Evolutionary conservation across 2,888 invertebrate species (phyloP).

Genomic region (Cabera pusaria): DNA sequence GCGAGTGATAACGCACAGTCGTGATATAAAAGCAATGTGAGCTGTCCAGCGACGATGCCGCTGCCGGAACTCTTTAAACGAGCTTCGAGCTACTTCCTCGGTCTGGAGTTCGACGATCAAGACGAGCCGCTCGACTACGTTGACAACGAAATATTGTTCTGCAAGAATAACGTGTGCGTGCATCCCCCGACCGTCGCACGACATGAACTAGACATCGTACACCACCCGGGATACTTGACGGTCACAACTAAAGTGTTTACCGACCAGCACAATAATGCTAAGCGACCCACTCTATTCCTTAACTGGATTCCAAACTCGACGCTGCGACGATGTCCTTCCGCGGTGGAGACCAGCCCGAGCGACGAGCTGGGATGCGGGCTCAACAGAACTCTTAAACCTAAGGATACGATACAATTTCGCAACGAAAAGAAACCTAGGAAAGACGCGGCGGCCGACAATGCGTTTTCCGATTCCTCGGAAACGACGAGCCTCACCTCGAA

Average conservation of each 20-base stretch:
- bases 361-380: conserved; percentile 62
- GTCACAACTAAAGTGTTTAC: conserved; percentile 92
- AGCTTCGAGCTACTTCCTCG: conserved; percentile 91
- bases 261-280: conserved; percentile 89
- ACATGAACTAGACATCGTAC: conserved; percentile 92
- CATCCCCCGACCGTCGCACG: conserved; percentile 95
- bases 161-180: conserved; percentile 98
- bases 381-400: conserved; percentile 54
- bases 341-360: conserved; percentile 84
- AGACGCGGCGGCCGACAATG: conserved; percentile 69
- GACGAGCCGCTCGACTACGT: conserved; percentile 86
- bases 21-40: conserved; percentile 63
- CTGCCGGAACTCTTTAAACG: conserved; percentile 89
- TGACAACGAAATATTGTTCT: conserved; percentile 93
- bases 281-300: conserved; percentile 91
- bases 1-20: conserved; percentile 52
- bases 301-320: conserved; percentile 98
- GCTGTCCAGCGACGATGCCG: conserved; percentile 83
- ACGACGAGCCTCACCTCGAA: conserved; percentile 78
- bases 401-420: conserved; percentile 48
- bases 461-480: conserved; percentile 80
- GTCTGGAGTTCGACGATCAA: conserved; percentile 85
- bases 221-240: conserved; percentile 96
- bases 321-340: conserved; percentile 91
- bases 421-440: conserved; percentile 44